A percentile compares a stretch with the other conserved stretches of the same genome.
phyloP scores from a whole-genome alignment of 2,797 vertebrate species.

The Mionectes olivaceus region DNA sequence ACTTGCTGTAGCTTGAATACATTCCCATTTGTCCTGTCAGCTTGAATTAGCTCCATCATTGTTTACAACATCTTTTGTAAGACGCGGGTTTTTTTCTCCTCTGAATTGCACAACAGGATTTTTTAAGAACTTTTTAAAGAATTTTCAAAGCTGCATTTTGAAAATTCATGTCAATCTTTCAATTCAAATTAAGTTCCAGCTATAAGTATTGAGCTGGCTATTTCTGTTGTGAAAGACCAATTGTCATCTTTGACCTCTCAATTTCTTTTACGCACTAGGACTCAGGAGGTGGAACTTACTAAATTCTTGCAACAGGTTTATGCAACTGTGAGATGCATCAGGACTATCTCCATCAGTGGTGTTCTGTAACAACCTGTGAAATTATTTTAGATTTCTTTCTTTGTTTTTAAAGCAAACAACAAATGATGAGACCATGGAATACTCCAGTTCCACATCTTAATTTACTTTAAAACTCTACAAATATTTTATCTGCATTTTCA shows the following conservation, averaged over 20 bases:
- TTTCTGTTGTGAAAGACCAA: neutral
- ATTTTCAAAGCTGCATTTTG: neutral
- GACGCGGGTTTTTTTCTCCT: neutral
- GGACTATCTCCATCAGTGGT: neutral
- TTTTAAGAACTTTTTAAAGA: neutral
- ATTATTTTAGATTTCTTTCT: neutral
- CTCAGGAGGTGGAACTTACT: neutral
- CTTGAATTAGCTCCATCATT: neutral
- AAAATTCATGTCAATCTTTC: neutral
- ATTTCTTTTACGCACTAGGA: neutral
- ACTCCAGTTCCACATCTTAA: neutral
- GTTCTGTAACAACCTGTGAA: neutral
- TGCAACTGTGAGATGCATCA: neutral
- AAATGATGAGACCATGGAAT: neutral
- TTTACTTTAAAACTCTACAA: neutral
- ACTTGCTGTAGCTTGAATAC: slow-evolving; percentile 29
- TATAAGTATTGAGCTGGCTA: neutral
- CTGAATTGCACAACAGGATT: neutral
- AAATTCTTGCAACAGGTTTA: neutral
- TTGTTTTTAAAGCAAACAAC: neutral
- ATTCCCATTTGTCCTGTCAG: slow-evolving; percentile 24
- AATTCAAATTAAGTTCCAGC: neutral
- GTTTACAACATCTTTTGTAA: neutral
- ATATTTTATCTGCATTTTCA: neutral
- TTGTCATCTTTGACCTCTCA: neutral